phyloP scores from a whole-genome alignment of 2,888 invertebrate species.

The Nomada lathburiana region DNA sequence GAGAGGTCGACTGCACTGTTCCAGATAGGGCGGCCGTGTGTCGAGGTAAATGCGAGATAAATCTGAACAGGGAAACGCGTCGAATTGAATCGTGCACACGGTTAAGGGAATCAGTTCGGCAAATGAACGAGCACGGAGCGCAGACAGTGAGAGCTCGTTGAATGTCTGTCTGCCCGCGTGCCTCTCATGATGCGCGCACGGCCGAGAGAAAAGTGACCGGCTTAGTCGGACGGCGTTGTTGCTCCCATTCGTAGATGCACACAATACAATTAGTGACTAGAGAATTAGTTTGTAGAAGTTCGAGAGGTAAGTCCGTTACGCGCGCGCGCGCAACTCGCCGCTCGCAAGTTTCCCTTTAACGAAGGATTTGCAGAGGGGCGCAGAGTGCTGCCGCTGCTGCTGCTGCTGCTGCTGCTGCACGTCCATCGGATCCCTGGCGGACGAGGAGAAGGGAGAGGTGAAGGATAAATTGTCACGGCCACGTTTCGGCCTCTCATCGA shows the following conservation, averaged over 20 bases:
- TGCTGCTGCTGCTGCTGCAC: constrained; percentile 10
- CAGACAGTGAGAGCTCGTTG: not conserved
- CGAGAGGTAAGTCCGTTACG: constrained; percentile 79
- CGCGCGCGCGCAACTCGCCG: constrained; percentile 50
- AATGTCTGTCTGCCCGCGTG: not conserved
- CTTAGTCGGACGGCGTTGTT: constrained; percentile 78
- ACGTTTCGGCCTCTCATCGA: constrained; percentile 52
- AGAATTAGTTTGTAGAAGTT: constrained; percentile 77
- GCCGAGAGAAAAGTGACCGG: constrained; percentile 41
- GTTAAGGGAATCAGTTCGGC: constrained; percentile 12
- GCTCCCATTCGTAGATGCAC: constrained; percentile 84
- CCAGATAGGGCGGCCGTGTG: not conserved
- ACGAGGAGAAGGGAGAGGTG: constrained; percentile 39
- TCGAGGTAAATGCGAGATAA: constrained; percentile 1
- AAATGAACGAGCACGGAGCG: not conserved
- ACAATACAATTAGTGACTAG: constrained; percentile 80
- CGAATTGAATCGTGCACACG: constrained; percentile 9
- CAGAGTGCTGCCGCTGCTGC: constrained; percentile 19
- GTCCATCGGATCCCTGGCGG: constrained; percentile 48
- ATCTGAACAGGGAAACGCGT: not conserved
- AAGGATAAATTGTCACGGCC: constrained; percentile 61
- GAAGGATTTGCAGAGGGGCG: constrained; percentile 68
- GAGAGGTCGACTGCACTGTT: constrained; percentile 52
- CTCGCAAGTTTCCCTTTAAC: constrained; percentile 58
- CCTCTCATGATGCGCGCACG: not conserved